phyloP scores from a whole-genome alignment of 2,797 vertebrate species.

The Meriones psammophilus region DNA sequence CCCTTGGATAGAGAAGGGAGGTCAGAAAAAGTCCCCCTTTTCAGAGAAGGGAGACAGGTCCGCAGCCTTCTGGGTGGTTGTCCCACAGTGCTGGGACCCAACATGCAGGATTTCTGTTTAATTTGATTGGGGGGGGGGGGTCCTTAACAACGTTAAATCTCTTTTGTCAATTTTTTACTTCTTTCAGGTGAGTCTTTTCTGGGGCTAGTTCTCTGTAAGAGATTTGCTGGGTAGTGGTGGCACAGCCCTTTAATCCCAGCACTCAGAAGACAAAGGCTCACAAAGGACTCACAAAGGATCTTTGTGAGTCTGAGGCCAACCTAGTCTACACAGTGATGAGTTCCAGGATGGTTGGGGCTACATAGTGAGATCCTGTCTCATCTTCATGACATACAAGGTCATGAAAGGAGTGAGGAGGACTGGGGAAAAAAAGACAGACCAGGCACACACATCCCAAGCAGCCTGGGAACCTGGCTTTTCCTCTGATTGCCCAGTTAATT shows the following conservation, averaged over 20 bases:
- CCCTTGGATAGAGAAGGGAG: neutral
- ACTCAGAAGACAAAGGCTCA: neutral
- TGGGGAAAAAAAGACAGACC: neutral
- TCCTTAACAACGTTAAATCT: neutral
- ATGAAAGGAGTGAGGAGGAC: rapidly evolving
- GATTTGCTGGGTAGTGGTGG: too few species aligned
- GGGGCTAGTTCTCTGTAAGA: neutral
- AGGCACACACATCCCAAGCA: rapidly evolving
- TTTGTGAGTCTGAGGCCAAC: neutral
- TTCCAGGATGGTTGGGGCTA: neutral
- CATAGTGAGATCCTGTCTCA: neutral
- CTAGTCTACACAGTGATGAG: neutral
- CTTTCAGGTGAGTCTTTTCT: neutral
- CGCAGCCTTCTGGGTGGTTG: rapidly evolving
- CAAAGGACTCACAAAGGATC: too few species aligned
- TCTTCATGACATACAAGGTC: neutral
- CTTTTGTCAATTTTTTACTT: neutral
- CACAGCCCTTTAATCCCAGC: neutral
- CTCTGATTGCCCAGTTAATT: neutral
- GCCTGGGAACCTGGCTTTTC: neutral
- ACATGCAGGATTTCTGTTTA: rapidly evolving
- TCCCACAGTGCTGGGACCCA: rapidly evolving
- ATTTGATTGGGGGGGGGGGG: too few species aligned
- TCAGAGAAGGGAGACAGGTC: neutral
- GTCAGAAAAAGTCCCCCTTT: neutral